Base-by-base conservation (phyloP, 1,140 invertebrate species). In the Drosophila arawakana region DNA sequence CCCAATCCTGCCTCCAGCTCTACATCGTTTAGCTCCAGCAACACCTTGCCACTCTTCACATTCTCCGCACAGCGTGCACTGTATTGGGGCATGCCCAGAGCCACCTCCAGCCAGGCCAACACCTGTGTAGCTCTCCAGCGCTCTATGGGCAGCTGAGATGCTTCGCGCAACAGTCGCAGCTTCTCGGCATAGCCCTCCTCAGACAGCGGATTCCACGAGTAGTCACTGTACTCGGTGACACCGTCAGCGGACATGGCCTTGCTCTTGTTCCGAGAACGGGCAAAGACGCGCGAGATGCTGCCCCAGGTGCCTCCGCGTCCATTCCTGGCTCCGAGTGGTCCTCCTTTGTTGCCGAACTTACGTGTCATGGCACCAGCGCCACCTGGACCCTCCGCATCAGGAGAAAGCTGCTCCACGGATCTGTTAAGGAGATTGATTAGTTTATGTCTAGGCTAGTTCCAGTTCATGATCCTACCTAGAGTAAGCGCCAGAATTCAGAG, bases 21-120 rank as follows among this genome's bases (percentile, higher is more conserved):
- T 10, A 95, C 94, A 91, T 99, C 97, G 86, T 95, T 97, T 75
- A 98, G 93, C 93, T 98, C 97, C 55, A 98, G 94, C 76, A 98
- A 93, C 75, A 98, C 97, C 95, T 98, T 98, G 79, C 98, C 98
- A 92, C 97, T 98, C 92, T 98, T 98, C 50, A 99, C 95, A 92
- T 98, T 98, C 90, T 98, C 97, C 15, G 97, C 96, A 92, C 97
- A 98, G 61, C 96, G 94, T 9, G 96, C 95, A 2, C 97, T 97
- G 83, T 98, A 98, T 81, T 98, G 97, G 0, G 97, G 97, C 97
- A 99, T 98, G 15, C 97, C 97, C 3, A 99, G 94, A 0, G 97
- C 97, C 15, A 98, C 95, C 93, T 98, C 97, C 41, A 98, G 93
- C 98, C 98, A 99, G 1, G 98, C 97, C 10, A 98, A 94, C 43